Evolutionary conservation across 2,113 vertebrate species (phyloP), one percentile per base, ranked within the genome.

Genomic region (Gambusia affinis): DNA sequence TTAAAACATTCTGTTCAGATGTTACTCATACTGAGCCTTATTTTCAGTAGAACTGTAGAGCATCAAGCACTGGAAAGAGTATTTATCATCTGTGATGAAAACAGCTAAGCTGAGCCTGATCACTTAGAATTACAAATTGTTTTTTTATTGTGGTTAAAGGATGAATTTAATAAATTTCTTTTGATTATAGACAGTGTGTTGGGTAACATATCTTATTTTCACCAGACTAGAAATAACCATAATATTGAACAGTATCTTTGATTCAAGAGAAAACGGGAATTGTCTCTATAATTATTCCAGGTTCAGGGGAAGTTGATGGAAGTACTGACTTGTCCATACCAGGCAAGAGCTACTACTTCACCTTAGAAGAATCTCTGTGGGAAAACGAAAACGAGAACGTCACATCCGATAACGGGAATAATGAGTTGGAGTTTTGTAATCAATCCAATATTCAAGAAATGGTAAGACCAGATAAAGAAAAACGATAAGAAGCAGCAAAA

Each of bases 341-440:
- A 29, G 19, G 17, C 42, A 19, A 4, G 2, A 85, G 75, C 60
- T 72, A 66, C 68, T 82, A 86, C 63, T 80, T 89, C 2, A 84
- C 60, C 63, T 37, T 28, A 29, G 66, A 17, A 6, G 62, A 84
- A 19, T 94, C 91, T 68, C 66, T 51, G 12, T 94, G 92, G 93
- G 92, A 94, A 57, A 64, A 8, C 0, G 44, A 62, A 17, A 35
- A 92, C 44, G 66, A 12, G 0, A 42, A 62, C 10, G 30, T 15
- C 47, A 66, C 74, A 28, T 64, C 35, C 2, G 67, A 70, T 0
- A 12, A 51, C 0, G 64, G 62, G 2, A 14, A 67, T 3, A 12
- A 68, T 4, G 39, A 70, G 30, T n/a, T 51, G 4, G 73, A 87
- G 39, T 61, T 67, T 17, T 73, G 24, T 17, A 33, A 71, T 35